Evolutionary conservation across 2,888 invertebrate species (phyloP).

Genomic region (Chalcosyrphus nemorum): DNA sequence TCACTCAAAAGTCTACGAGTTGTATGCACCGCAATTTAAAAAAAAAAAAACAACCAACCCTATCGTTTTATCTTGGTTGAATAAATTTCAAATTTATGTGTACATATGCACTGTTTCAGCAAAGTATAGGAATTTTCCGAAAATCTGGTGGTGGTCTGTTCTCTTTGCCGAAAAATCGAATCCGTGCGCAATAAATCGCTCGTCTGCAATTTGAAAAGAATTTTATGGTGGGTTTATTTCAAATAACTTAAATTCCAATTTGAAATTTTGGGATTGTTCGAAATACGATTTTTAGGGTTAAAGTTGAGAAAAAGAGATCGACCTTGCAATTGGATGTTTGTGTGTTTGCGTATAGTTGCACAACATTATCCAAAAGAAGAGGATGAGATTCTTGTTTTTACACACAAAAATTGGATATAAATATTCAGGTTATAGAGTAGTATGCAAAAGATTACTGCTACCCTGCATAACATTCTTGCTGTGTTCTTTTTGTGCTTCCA

Average conservation of each 20-base stretch:
- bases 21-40: constrained; percentile 10
- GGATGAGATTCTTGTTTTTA: constrained; percentile 11
- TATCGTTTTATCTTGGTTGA: not conserved
- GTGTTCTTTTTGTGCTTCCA: not conserved
- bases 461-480: not conserved
- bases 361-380: not conserved
- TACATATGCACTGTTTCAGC: not conserved
- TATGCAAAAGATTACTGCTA: constrained; percentile 19
- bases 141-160: constrained; percentile 7
- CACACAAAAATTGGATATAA: constrained; percentile 11
- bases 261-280: constrained; percentile 8
- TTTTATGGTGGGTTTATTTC: constrained; percentile 41
- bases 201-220: constrained; percentile 24
- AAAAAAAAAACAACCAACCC: constrained; percentile 8
- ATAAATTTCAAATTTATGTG: constrained; percentile 16
- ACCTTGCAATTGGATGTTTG: not conserved
- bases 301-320: constrained; percentile 6
- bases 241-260: constrained; percentile 41
- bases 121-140: not conserved
- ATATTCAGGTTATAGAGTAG: constrained; percentile 3
- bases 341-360: constrained; percentile 1
- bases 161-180: not conserved
- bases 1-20: not conserved
- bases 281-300: constrained; percentile 28
- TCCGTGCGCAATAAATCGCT: constrained; percentile 26